These are phyloP conservation scores for Sylvia borin DNA, from an alignment of 2,797 vertebrate genomes.

Conservation along the genomic window DNA sequence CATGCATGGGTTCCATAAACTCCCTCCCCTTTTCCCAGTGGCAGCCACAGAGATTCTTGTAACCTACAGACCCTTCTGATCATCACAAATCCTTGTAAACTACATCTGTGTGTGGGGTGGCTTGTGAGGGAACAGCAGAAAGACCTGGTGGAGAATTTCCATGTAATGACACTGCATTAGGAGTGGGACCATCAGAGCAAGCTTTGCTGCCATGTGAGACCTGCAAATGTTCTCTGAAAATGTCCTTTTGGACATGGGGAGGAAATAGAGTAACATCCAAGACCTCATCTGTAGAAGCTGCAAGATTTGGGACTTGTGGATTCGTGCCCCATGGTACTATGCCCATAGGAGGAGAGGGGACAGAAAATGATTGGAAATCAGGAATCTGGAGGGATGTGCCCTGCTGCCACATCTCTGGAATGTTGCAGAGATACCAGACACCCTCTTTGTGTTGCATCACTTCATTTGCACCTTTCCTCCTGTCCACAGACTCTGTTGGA, in stretches of 20 bases:
- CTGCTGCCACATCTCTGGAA: neutral
- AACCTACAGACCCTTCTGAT: neutral
- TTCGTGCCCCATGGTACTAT: accelerated
- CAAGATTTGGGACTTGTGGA: neutral
- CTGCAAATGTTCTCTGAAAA: neutral
- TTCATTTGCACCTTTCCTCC: neutral
- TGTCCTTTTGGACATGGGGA: neutral
- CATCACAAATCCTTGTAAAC: neutral
- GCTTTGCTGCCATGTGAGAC: neutral
- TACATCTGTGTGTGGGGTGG: neutral
- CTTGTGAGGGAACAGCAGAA: neutral
- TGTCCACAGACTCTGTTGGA: neutral
- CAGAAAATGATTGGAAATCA: neutral
- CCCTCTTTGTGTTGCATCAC: neutral
- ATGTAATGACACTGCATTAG: neutral
- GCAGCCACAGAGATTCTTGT: neutral
- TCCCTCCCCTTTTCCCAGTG: neutral
- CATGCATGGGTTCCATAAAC: accelerated
- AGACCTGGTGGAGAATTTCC: neutral
- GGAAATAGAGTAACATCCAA: neutral
- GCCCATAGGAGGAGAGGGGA: neutral
- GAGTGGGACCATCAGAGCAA: neutral
- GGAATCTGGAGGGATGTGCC: neutral
- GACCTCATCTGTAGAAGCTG: neutral
- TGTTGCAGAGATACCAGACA: neutral